Evolutionary conservation across 23 tunicate genomes (phyloP), one percentile per base, ranked within the genome.

Genomic region (Styela clava): DNA sequence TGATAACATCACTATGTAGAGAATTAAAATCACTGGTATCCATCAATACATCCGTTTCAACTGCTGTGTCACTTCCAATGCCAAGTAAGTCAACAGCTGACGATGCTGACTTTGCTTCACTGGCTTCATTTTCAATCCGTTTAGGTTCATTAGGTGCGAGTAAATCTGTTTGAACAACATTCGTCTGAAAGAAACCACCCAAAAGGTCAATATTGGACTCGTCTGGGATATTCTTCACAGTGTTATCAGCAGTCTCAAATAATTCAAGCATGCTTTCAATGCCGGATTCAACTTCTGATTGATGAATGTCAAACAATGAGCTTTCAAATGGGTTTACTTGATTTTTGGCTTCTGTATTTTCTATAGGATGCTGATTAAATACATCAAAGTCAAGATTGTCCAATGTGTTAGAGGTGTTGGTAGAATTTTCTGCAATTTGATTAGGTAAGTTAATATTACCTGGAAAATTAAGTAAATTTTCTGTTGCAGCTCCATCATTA

Each of bases 121-220:
- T 44, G 56, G 7, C 12, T 7, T 44, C 7, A 44, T 7, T 44
- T 12, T 44, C 56, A 44, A 44, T 12, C 12, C 7, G 12, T 5
- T 44, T 44, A 5, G 56, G 56, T 7, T 44, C 56, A 44, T 44
- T 7, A 5, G 56, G 12, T 7, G 56, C 12, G 12, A 44, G 9
- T 44, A 44, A 5, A 44, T 44, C 12, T 44, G 56, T 44, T 44
- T 44, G 56, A 71, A 21, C 35, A 34, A 34, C 5, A 31, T 71
- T 16, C 77, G 34, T 12, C 37, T 26, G 77, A 3, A 34, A 3
- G 34, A 71, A 71, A 21, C 77, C 77, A 71, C 77, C 77, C 37
- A 32, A 26, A 71, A 71, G 77, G 34, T 71, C 77, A 71, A 71
- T 34, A 71, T 30, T 71, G 34, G 77, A 30, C 3, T 26, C 34